These are phyloP conservation scores for Cantharis flavilabris DNA, from an alignment of 2,888 invertebrate genomes.

Conservation along the genomic window DNA sequence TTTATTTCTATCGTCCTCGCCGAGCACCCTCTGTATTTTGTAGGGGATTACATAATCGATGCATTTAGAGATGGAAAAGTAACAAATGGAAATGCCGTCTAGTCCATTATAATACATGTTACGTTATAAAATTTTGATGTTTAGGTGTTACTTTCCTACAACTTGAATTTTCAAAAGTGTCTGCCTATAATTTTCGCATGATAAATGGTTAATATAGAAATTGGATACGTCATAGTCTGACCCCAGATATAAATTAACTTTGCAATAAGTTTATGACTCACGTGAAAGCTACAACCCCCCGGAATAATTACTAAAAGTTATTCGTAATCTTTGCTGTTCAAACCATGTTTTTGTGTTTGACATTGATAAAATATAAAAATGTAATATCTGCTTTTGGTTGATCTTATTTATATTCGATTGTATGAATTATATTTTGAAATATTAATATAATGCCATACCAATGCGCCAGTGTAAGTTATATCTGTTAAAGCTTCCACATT, in stretches of 20 bases:
- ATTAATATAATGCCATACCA: background rate
- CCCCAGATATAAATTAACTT: background rate
- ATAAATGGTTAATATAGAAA: background rate
- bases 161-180: background rate
- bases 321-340: background rate
- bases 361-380: background rate
- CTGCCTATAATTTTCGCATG: background rate
- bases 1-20: background rate
- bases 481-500: background rate
- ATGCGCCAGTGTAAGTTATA: background rate
- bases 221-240: background rate
- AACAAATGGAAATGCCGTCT: background rate
- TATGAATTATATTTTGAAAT: background rate
- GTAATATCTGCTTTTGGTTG: background rate
- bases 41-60: background rate
- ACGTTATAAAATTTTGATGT: background rate
- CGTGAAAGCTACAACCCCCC: background rate
- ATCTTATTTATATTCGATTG: background rate
- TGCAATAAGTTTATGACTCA: background rate
- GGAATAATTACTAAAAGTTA: background rate
- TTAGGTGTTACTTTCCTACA: background rate
- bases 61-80: background rate
- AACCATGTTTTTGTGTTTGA: background rate
- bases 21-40: background rate
- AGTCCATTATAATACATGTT: background rate